A percentile compares a stretch with the other conserved stretches of the same genome.
Evolutionary conservation across 2,797 vertebrate genomes (phyloP).

Genomic region (Salmo trutta): DNA sequence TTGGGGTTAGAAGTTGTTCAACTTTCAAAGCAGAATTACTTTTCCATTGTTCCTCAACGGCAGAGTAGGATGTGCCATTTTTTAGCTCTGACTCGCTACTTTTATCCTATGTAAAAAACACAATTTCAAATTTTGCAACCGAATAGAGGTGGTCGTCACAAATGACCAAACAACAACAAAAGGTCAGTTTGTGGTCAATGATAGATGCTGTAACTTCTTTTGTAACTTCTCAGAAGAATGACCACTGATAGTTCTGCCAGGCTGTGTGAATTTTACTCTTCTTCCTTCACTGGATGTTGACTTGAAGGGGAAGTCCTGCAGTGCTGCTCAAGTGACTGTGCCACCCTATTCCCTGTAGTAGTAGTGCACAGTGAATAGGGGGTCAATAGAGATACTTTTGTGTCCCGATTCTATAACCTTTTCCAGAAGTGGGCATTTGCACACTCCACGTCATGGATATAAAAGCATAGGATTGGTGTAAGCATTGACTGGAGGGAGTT

Average conservation of each 20-base stretch:
- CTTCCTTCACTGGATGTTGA: slow-evolving; percentile 7
- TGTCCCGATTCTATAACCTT: background rate
- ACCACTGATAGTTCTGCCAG: slow-evolving; percentile 27
- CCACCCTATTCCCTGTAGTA: background rate
- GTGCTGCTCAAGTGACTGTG: background rate
- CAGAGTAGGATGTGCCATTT: no score
- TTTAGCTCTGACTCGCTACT: no score
- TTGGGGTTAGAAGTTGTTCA: no score
- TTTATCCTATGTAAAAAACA: no score
- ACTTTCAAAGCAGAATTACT: no score
- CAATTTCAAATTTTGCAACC: no score
- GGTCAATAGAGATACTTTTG: background rate
- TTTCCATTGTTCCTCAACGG: no score
- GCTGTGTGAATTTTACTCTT: slow-evolving; percentile 28
- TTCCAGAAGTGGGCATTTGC: background rate
- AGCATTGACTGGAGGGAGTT: background rate
- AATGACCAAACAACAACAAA: slow-evolving; percentile 24
- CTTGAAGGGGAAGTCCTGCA: slow-evolving; percentile 35
- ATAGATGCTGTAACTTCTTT: slow-evolving; percentile 30
- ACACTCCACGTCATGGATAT: background rate
- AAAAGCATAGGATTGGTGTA: background rate
- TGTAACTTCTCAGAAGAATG: slow-evolving; percentile 13
- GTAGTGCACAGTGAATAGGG: background rate
- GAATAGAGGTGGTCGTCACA: no score
- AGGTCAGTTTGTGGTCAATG: slow-evolving; percentile 32